Base-by-base conservation (phyloP, 2,797 vertebrate species). In the Ara ararauna region DNA sequence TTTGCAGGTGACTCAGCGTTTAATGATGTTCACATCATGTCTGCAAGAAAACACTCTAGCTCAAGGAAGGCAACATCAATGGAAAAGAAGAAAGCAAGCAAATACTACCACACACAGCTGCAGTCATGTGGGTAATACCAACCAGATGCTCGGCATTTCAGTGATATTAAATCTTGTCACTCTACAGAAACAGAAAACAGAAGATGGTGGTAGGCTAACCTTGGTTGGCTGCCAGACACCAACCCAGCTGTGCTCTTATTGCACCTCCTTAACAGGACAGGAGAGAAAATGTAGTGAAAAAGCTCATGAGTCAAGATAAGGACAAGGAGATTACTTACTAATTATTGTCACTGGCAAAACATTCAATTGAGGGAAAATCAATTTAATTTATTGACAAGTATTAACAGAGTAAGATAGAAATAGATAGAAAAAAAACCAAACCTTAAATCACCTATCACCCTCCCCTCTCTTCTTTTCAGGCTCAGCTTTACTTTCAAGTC, bases 401-500 rank as follows among this genome's bases (percentile, higher is more conserved):
- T 38, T 70, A 47, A 54, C 18, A 65, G 18, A 45, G 22, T 14
- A 36, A 20, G 29, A 44, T 12, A 53, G 18, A 20, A 19, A 84
- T 29, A 45, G 87, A 65, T 18, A 30, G 16, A 80, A 66, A 20
- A 20, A 40, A 64, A 89, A 17, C 2, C 19, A 42, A 51, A 88
- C 24, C 5, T 21, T 5, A 42, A 61, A 42, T 0, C 36, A 60
- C 4, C 0, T 64, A 23, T 10, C 2, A 2, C 5, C 6, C 20
- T 14, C 3, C 4, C 20, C 8, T 30, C 18, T 13, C 26, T 72
- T 80, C 24, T 48, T 76, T 13, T 29, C 22, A 62, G 29, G 30
- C 40, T 68, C 24, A 40, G 1, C 14, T 47, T 75, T 36, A 9
- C 8, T 68, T 15, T 51, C 2, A 14, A 3, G 3, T 40, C 11